phyloP scores from a whole-genome alignment of 2,113 vertebrate species.

The Carassius gibelio region DNA sequence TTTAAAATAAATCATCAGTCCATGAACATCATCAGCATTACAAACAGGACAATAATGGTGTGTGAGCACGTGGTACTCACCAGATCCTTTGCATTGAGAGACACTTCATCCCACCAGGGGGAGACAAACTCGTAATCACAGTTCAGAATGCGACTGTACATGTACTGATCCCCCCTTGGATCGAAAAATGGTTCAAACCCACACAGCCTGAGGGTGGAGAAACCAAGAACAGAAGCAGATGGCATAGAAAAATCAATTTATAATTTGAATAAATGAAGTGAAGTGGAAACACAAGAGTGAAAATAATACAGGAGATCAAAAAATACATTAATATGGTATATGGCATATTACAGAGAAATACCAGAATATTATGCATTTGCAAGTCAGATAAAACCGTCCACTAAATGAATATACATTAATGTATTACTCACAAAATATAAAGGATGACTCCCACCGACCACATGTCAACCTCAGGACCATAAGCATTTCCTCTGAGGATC shows the following conservation, averaged over 20 bases:
- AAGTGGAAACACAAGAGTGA: neutral
- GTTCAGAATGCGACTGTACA: slow-evolving; percentile 86
- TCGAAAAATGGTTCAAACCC: slow-evolving; percentile 93
- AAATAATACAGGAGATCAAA: too few species aligned
- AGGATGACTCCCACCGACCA: slow-evolving; percentile 91
- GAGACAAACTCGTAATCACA: slow-evolving; percentile 86
- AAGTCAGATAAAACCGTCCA: neutral
- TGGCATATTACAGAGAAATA: too few species aligned
- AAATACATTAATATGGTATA: too few species aligned
- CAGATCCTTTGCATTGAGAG: slow-evolving; percentile 83
- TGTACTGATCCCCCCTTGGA: slow-evolving; percentile 85
- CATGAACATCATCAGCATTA: neutral
- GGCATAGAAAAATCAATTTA: slow-evolving; percentile 23
- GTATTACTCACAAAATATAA: slow-evolving; percentile 87
- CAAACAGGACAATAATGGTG: neutral
- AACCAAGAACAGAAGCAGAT: slow-evolving; percentile 33
- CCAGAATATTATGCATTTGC: too few species aligned
- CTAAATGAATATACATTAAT: neutral
- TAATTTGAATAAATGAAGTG: neutral
- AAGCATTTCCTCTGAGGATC: slow-evolving; percentile 83
- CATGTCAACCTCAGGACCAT: slow-evolving; percentile 89
- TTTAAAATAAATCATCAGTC: neutral
- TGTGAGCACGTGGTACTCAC: slow-evolving; percentile 66
- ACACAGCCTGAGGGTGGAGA: slow-evolving; percentile 74
- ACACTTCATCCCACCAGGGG: slow-evolving; percentile 84